These are phyloP conservation scores for Cephus sareptanus DNA, from an alignment of 2,888 invertebrate species.

Conservation along the genomic window DNA sequence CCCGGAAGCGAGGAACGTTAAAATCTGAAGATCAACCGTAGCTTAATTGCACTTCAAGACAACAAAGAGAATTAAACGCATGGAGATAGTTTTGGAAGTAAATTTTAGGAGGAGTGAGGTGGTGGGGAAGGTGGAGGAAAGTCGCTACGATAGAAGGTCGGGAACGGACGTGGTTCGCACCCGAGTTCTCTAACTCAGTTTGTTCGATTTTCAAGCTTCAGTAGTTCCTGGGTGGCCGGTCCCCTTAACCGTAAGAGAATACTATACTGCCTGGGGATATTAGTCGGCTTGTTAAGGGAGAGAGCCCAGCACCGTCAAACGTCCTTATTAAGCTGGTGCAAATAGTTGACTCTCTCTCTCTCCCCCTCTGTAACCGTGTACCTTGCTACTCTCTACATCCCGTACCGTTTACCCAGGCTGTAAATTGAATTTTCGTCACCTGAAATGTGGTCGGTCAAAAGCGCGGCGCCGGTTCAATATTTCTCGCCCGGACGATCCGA, in stretches of 20 bases:
- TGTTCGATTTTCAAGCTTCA: conserved; percentile 62
- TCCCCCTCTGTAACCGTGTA: neutral
- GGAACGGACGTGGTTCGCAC: conserved; percentile 27
- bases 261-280: conserved; percentile 50
- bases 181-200: conserved; percentile 59
- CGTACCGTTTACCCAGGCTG: conserved; percentile 37
- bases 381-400: neutral
- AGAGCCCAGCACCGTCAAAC: conserved; percentile 48
- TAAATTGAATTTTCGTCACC: conserved; percentile 54
- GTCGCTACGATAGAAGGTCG: conserved; percentile 26
- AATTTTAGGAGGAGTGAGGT: neutral
- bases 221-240: conserved; percentile 43
- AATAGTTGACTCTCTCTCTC: conserved; percentile 37
- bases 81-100: neutral
- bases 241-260: conserved; percentile 29
- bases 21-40: neutral
- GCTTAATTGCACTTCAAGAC: neutral
- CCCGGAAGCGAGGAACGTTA: neutral
- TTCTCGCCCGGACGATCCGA: conserved; percentile 17
- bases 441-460: conserved; percentile 50
- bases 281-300: conserved; percentile 58
- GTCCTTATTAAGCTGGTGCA: conserved; percentile 58
- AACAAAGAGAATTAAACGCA: neutral
- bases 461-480: conserved; percentile 38
- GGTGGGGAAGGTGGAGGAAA: neutral